A percentile compares a stretch with the other conserved stretches of the same genome.
Conservation (phyloP, 35 echinoderm and acorn worm species). For the Heliocidaris tuberculata region DNA sequence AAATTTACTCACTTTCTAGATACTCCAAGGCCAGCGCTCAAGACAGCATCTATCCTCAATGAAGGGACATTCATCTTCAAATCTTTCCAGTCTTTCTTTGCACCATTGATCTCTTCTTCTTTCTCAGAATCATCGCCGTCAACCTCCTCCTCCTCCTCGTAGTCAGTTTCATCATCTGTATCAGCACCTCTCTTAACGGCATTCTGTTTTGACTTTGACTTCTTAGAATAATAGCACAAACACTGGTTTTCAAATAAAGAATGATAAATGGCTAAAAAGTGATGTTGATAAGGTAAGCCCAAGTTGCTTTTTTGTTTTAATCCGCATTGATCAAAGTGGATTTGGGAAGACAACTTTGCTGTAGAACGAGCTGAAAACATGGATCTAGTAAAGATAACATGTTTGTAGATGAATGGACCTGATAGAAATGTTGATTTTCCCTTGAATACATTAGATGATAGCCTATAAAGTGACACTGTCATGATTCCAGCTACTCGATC, state of each 20-base stretch:
- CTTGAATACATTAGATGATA: background rate
- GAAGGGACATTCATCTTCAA: constrained; percentile 57
- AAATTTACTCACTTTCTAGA: constrained; percentile 73
- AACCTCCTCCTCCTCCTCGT: constrained; percentile 18
- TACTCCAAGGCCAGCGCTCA: constrained; percentile 74
- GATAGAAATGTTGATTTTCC: background rate
- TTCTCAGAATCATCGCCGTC: constrained; percentile 22
- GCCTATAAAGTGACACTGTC: background rate
- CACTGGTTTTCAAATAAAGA: background rate
- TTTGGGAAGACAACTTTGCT: background rate
- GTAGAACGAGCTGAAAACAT: background rate
- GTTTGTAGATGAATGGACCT: background rate
- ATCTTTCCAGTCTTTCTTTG: constrained; percentile 71
- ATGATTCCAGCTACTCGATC: background rate
- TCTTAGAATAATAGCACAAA: background rate
- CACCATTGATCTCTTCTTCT: constrained; percentile 51
- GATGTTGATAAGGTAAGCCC: background rate
- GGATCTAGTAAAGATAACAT: background rate
- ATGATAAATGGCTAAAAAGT: background rate
- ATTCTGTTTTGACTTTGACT: background rate
- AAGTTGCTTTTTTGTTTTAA: background rate
- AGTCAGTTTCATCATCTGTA: constrained; percentile 54
- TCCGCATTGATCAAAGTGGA: background rate
- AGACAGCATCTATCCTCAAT: constrained; percentile 70
- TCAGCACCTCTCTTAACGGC: background rate